These are phyloP conservation scores for Drosophila gaucha DNA, from an alignment of 2,888 invertebrate species.

Conservation along the genomic window DNA sequence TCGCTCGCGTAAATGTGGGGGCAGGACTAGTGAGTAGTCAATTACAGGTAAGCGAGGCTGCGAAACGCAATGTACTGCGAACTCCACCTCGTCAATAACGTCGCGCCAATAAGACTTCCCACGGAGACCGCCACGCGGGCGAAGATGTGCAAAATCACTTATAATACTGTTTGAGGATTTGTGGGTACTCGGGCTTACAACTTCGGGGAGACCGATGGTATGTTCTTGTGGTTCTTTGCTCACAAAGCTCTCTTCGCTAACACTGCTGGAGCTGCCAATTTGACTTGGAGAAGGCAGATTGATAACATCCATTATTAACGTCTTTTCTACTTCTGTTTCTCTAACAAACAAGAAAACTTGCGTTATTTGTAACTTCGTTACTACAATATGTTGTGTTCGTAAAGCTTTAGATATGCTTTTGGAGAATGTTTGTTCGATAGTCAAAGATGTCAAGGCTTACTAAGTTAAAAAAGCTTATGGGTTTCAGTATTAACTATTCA, in stretches of 20 bases:
- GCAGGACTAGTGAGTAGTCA: slow-evolving; percentile 81
- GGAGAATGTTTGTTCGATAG: slow-evolving; percentile 51
- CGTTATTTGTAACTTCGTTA: background rate
- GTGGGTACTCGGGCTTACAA: background rate
- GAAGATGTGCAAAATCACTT: slow-evolving; percentile 49
- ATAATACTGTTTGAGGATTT: slow-evolving; percentile 39
- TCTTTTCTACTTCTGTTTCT: background rate
- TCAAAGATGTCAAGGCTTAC: slow-evolving; percentile 4
- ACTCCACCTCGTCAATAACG: slow-evolving; percentile 79
- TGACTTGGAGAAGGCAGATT: background rate
- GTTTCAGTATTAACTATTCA: slow-evolving; percentile 4
- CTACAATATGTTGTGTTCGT: slow-evolving; percentile 1
- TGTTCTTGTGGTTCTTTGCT: too few species aligned
- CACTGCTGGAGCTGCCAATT: background rate
- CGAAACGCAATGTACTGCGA: slow-evolving; percentile 49
- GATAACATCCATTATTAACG: background rate
- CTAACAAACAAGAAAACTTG: background rate
- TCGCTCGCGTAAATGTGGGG: slow-evolving; percentile 72
- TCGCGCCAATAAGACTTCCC: slow-evolving; percentile 77
- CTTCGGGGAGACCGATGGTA: background rate
- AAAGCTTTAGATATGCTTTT: slow-evolving; percentile 10
- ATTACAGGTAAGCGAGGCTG: slow-evolving; percentile 60
- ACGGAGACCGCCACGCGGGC: slow-evolving; percentile 31
- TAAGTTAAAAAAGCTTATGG: background rate
- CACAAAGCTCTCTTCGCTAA: slow-evolving; percentile 6